Evolutionary conservation across 2,797 vertebrate species (phyloP).

Genomic region (Schizopygopsis malacanthus): DNA sequence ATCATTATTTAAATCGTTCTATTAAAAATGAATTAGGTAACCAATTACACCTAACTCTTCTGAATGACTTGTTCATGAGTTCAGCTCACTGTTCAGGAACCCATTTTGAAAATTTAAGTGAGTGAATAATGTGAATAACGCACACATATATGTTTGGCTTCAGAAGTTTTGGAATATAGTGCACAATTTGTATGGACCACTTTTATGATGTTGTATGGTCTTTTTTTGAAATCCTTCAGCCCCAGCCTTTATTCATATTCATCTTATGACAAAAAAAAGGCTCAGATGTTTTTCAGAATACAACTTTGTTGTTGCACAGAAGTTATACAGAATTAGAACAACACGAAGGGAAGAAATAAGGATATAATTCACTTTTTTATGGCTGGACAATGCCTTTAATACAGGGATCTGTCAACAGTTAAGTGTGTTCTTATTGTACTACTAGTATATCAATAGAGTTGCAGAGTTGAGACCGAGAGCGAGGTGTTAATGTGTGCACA

Average conservation of each 20-base stretch:
- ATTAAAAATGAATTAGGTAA: background rate
- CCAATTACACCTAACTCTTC: background rate
- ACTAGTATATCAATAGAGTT: conserved; percentile 15
- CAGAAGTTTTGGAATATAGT: background rate
- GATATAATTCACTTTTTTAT: background rate
- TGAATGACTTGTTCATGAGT: background rate
- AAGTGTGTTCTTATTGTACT: background rate
- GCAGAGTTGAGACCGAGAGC: conserved; percentile 22
- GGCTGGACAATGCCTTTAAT: background rate
- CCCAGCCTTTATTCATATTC: background rate
- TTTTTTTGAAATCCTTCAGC: background rate
- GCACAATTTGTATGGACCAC: background rate
- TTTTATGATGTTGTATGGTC: background rate
- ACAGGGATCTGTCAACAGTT: background rate
- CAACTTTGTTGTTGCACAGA: background rate
- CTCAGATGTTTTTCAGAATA: background rate
- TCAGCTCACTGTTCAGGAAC: background rate
- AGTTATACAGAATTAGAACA: background rate
- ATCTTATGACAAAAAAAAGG: background rate
- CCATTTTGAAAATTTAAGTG: background rate
- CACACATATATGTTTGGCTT: background rate
- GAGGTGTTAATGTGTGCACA: conserved; percentile 21
- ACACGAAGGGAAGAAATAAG: background rate
- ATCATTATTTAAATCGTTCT: background rate
- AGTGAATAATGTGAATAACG: background rate